A percentile compares a stretch with the other conserved stretches of the same genome.
phyloP scores from a whole-genome alignment of 2,113 vertebrate genomes.

The Etia nguti region DNA sequence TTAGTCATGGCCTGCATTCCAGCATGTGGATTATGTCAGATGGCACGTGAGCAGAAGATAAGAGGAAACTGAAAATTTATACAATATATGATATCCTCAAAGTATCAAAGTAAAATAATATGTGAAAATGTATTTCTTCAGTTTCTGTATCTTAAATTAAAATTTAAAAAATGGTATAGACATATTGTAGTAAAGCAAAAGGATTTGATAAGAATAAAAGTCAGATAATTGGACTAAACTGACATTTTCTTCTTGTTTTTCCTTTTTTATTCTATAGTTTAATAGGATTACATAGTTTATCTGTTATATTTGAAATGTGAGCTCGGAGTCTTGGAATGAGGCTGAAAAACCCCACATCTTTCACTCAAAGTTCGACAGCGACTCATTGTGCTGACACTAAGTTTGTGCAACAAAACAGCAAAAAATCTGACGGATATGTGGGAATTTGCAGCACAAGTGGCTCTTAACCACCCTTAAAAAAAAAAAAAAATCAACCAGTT shows the following conservation, averaged over 20 bases:
- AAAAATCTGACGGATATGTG: not conserved
- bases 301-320: not conserved
- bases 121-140: not conserved
- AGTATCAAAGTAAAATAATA: not conserved
- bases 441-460: not conserved
- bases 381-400: not conserved
- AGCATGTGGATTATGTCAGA: constrained; percentile 73
- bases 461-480: not conserved
- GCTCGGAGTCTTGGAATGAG: not conserved
- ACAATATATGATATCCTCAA: not conserved
- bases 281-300: not conserved
- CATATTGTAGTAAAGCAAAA: not conserved
- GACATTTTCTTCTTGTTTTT: not conserved
- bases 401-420: not conserved
- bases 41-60: constrained; percentile 74
- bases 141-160: not conserved
- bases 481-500: not conserved
- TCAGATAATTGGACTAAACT: not conserved
- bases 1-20: constrained; percentile 65
- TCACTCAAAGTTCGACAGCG: not conserved
- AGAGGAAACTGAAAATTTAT: constrained; percentile 17
- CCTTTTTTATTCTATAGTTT: not conserved
- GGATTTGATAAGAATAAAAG: not conserved
- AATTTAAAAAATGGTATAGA: not conserved
- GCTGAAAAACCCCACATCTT: not conserved